Base-by-base conservation (phyloP, 30 jellyfish, hydroid and myxozoan genomes). In the Turritopsis dohrnii region DNA sequence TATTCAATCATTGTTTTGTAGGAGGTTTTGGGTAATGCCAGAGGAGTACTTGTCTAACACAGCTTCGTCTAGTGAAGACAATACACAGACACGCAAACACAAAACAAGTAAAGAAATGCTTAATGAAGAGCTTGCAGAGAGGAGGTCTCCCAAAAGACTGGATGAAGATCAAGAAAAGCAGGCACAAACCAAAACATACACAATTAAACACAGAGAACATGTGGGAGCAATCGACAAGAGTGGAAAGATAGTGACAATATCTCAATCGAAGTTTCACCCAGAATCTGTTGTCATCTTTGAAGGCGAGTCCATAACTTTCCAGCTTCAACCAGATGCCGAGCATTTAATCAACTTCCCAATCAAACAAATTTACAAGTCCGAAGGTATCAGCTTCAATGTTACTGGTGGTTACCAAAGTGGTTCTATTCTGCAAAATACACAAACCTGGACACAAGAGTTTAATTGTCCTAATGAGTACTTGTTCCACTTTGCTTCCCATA, bases 1-100 rank as follows among this genome's bases (percentile, higher is more conserved):
- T n/a, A n/a, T n/a, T n/a, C n/a, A n/a, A n/a, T n/a, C n/a, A n/a
- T n/a, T n/a, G n/a, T 69, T 71, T 71, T 82, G 21, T 20, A 82
- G 89, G 31, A 86, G 89, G 52, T 82, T 82, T n/a, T 82, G 89
- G 83, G 89, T 82, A 17, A 82, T 41, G 84, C 89, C 89, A 65
- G 72, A 28, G 1, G 89, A 82, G 65, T 74, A 74, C 87, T 66
- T 52, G 72, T 41, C 89, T 21, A 82, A 86, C 26, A 65, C 89
- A 20, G 89, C 53, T 71, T 18, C 85, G 8, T 81, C 89, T 24
- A 52, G 89, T 26, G 89, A 82, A 25, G 89, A 82, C 20, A 54
- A 9, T 22, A 30, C 21, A 18, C 30, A 65, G 1, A 54, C 72
- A 71, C 53, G 66, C 7, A 21, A 28, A 65, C 89, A 82, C 69